These are phyloP conservation scores for Ancistrus triradiatus DNA, from an alignment of 2,113 vertebrate genomes.

Conservation along the genomic window DNA sequence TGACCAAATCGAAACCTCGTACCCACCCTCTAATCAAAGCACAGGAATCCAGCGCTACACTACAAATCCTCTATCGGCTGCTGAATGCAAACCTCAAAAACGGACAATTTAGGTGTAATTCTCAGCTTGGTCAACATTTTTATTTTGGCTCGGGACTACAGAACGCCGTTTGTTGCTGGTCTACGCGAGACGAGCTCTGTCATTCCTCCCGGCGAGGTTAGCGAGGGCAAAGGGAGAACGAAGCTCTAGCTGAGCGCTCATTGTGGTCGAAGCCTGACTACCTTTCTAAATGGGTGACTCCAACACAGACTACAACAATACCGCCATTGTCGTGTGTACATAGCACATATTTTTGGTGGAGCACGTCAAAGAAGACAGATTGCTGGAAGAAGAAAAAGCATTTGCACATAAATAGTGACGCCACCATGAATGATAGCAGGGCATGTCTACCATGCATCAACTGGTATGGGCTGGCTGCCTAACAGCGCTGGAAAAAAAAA, in stretches of 20 bases:
- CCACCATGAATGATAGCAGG: constrained; percentile 31
- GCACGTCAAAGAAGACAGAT: constrained; percentile 38
- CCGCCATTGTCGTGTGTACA: constrained; percentile 26
- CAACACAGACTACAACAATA: constrained; percentile 36
- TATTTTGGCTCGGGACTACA: constrained; percentile 43
- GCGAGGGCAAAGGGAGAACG: constrained; percentile 40
- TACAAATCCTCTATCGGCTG: constrained; percentile 48
- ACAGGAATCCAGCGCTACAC: constrained; percentile 52
- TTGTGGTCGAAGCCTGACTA: constrained; percentile 39
- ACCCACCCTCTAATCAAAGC: constrained; percentile 65
- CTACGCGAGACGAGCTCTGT: constrained; percentile 47
- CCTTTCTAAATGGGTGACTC: constrained; percentile 28
- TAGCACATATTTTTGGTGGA: constrained; percentile 35
- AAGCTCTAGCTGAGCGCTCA: constrained; percentile 28
- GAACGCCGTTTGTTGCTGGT: constrained; percentile 23
- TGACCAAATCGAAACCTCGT: constrained; percentile 63
- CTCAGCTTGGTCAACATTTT: constrained; percentile 49
- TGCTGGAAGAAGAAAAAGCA: constrained; percentile 25
- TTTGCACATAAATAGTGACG: constrained; percentile 21
- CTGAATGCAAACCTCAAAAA: constrained; percentile 19
- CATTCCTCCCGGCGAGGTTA: constrained; percentile 45
- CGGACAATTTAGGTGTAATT: constrained; percentile 59
- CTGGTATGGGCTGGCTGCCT: not conserved
- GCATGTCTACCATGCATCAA: constrained; percentile 34
- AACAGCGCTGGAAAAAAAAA: not conserved